Conservation (phyloP, 2,888 invertebrate genomes). For the Syritta pipiens region DNA sequence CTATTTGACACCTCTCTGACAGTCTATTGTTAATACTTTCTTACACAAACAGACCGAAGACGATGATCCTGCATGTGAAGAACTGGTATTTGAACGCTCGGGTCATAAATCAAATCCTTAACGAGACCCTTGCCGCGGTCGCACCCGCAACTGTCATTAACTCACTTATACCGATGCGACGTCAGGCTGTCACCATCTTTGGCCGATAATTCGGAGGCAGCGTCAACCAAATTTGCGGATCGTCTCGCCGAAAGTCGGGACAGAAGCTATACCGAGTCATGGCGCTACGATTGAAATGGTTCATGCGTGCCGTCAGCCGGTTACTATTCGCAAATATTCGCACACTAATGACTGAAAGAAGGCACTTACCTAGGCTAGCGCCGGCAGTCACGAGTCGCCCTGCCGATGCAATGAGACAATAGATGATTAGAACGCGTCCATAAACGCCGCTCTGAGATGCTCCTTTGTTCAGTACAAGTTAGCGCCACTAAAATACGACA, state of each 20-base stretch:
- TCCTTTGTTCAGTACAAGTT: background rate
- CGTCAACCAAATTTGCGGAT: constrained; percentile 37
- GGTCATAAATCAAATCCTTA: background rate
- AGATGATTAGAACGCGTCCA: constrained; percentile 53
- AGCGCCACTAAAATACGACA: background rate
- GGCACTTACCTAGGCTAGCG: constrained; percentile 38
- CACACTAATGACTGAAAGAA: constrained; percentile 38
- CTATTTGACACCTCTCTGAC: too few species aligned
- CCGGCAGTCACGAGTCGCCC: constrained; percentile 3
- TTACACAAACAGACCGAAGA: too few species aligned
- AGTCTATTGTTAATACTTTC: too few species aligned
- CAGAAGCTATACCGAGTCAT: constrained; percentile 31
- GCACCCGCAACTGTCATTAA: constrained; percentile 42
- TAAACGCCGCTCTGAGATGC: constrained; percentile 27
- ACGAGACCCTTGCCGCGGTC: background rate
- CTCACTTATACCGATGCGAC: constrained; percentile 24
- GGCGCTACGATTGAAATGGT: background rate
- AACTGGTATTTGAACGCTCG: constrained; percentile 8
- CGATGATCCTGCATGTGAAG: background rate
- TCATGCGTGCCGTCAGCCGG: background rate
- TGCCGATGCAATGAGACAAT: constrained; percentile 26
- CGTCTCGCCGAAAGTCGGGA: constrained; percentile 58
- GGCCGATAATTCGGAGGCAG: constrained; percentile 1
- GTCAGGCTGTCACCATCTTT: constrained; percentile 34
- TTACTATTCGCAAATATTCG: constrained; percentile 48